These are phyloP conservation scores for Varanus komodoensis DNA, from an alignment of 2,113 vertebrate genomes.

Conservation along the genomic window DNA sequence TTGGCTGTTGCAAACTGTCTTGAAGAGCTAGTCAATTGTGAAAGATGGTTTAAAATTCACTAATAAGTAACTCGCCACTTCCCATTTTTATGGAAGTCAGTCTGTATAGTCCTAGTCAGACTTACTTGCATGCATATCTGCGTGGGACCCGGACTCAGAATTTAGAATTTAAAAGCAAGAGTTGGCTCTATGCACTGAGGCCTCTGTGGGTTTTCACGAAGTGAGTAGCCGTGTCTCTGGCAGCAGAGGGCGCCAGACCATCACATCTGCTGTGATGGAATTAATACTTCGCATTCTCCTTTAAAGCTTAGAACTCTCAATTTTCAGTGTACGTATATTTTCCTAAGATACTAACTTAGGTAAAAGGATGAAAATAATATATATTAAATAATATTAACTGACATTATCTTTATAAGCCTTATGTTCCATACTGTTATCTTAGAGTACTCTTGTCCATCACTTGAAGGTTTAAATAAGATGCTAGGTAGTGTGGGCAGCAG, in stretches of 20 bases:
- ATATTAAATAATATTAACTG: neutral
- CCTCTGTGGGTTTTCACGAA: neutral
- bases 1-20: too few relatives aligned
- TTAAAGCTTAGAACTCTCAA: neutral
- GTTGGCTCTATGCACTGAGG: neutral
- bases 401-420: neutral
- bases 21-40: too few relatives aligned
- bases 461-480: neutral
- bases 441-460: neutral
- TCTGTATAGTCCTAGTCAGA: neutral
- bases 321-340: neutral
- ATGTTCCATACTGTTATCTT: neutral
- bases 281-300: neutral
- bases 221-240: neutral
- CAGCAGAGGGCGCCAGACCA: neutral
- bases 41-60: too few relatives aligned
- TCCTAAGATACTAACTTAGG: neutral
- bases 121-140: neutral
- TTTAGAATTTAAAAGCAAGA: neutral
- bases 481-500: too few relatives aligned
- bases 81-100: neutral
- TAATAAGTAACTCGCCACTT: neutral
- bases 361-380: neutral
- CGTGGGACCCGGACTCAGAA: neutral
- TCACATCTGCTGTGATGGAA: neutral